A percentile compares a stretch with the other conserved stretches of the same genome.
Evolutionary conservation across 2,888 invertebrate species (phyloP).

Genomic region (Sphaeridia pumilis): DNA sequence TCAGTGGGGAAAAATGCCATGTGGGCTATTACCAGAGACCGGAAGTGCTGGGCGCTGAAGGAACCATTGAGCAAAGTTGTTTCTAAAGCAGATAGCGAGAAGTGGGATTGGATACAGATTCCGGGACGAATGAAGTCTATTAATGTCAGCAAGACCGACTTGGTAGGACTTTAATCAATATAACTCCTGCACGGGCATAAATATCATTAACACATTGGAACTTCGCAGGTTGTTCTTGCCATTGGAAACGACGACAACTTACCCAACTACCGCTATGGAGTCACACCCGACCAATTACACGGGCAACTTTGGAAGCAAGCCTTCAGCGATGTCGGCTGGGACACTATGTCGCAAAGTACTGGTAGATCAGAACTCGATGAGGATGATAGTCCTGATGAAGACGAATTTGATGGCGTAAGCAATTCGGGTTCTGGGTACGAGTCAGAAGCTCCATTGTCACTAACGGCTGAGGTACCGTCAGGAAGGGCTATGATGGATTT

Average conservation of each 20-base stretch:
- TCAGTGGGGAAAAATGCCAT: slow-evolving; percentile 69
- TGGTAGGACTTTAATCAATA: too few relatives aligned
- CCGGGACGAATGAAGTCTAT: slow-evolving; percentile 31
- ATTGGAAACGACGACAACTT: slow-evolving; percentile 25
- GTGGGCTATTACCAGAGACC: slow-evolving; percentile 68
- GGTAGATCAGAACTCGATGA: slow-evolving; percentile 17
- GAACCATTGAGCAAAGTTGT: too few relatives aligned
- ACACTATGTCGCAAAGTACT: slow-evolving; percentile 20
- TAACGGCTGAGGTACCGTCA: slow-evolving; percentile 22
- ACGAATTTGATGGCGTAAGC: slow-evolving; percentile 15
- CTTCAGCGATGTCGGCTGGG: slow-evolving; percentile 22
- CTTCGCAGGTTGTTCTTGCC: slow-evolving; percentile 24
- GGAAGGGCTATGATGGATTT: slow-evolving; percentile 7
- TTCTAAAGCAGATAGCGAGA: too few relatives aligned
- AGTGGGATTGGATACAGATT: slow-evolving; percentile 34
- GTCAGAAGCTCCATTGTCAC: slow-evolving; percentile 1
- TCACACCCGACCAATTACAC: slow-evolving; percentile 25
- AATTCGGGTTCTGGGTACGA: slow-evolving; percentile 6
- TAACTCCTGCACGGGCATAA: too few relatives aligned
- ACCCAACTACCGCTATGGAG: slow-evolving; percentile 22
- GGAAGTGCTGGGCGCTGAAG: slow-evolving; percentile 33
- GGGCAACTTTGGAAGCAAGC: slow-evolving; percentile 31
- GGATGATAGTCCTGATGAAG: slow-evolving; percentile 20
- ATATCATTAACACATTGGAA: too few relatives aligned
- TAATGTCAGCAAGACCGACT: slow-evolving; percentile 27